Percentiles rank a stretch among this genome's conserved stretches.
phyloP scores from a whole-genome alignment of 2,888 invertebrate species.

The Bursaphelenchus okinawaensis region DNA sequence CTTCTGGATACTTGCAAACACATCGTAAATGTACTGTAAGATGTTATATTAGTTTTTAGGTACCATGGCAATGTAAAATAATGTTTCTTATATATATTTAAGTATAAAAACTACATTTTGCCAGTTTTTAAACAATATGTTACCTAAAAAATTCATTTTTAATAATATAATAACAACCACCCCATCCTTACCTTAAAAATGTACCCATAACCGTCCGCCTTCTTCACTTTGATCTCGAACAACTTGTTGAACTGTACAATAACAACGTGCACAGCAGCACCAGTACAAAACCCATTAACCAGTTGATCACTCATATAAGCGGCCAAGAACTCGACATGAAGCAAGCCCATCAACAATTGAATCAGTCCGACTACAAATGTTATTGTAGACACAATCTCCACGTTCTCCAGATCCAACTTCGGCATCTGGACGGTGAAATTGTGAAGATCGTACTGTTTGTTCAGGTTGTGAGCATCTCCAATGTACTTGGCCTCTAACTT shows the following conservation, averaged over 20 bases:
- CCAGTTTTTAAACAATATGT: no score
- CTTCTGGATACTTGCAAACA: slow-evolving; percentile 67
- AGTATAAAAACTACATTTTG: no score
- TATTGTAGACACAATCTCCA: slow-evolving; percentile 72
- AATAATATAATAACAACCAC: slow-evolving; percentile 54
- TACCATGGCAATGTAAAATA: no score
- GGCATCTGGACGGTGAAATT: slow-evolving; percentile 16
- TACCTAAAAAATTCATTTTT: no score
- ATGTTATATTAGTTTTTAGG: no score
- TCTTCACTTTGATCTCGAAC: slow-evolving; percentile 56
- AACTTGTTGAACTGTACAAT: slow-evolving; percentile 61
- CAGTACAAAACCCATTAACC: slow-evolving; percentile 63
- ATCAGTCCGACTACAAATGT: slow-evolving; percentile 72
- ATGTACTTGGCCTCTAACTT: slow-evolving; percentile 24
- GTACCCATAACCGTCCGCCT: slow-evolving; percentile 59
- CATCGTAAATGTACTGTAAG: slow-evolving; percentile 62
- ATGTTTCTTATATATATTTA: no score
- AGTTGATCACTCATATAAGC: slow-evolving; percentile 58
- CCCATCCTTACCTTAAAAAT: slow-evolving; percentile 49
- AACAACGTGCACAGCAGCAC: slow-evolving; percentile 62
- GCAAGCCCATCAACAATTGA: slow-evolving; percentile 73
- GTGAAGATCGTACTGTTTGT: slow-evolving; percentile 15
- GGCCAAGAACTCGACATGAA: slow-evolving; percentile 62
- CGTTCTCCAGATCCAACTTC: slow-evolving; percentile 47
- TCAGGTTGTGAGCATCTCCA: slow-evolving; percentile 14